phyloP scores from a whole-genome alignment of 1,140 invertebrate species.

The Akabosia matsudoensis region DNA sequence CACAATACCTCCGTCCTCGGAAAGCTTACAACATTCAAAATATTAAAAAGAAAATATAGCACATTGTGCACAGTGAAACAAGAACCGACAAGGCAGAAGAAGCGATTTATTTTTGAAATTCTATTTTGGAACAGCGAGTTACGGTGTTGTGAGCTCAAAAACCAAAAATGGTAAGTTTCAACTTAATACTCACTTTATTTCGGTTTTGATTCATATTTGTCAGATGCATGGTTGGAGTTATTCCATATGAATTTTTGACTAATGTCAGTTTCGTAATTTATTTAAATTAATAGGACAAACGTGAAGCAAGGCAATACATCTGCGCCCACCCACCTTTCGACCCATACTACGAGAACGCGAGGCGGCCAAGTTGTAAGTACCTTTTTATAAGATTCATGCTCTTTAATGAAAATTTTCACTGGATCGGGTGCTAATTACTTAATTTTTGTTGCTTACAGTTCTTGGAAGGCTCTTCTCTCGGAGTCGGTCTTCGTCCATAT shows the following conservation, averaged over 20 bases:
- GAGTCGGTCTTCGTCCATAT: neutral
- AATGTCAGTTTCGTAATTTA: neutral
- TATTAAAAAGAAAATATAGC: no score
- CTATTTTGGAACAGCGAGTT: no score
- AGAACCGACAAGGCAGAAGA: no score
- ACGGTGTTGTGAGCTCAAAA: no score
- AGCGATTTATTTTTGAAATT: no score
- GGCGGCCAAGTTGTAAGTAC: constrained; percentile 10
- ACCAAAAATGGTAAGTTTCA: no score
- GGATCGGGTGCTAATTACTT: no score
- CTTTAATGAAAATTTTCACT: neutral
- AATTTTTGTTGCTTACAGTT: constrained; percentile 1
- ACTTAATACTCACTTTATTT: no score
- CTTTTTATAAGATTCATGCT: neutral
- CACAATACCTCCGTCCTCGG: neutral
- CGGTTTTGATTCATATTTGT: no score
- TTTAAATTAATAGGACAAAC: constrained; percentile 9
- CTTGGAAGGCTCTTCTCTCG: constrained; percentile 6
- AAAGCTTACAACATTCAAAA: neutral
- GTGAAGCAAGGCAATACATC: constrained; percentile 6
- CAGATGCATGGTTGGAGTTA: no score
- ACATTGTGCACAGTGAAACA: no score
- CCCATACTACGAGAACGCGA: neutral
- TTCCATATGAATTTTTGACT: no score
- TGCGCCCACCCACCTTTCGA: neutral